A percentile compares a stretch with the other conserved stretches of the same genome.
Conservation (phyloP, 2,888 invertebrate species). For the Tachina grossa region DNA sequence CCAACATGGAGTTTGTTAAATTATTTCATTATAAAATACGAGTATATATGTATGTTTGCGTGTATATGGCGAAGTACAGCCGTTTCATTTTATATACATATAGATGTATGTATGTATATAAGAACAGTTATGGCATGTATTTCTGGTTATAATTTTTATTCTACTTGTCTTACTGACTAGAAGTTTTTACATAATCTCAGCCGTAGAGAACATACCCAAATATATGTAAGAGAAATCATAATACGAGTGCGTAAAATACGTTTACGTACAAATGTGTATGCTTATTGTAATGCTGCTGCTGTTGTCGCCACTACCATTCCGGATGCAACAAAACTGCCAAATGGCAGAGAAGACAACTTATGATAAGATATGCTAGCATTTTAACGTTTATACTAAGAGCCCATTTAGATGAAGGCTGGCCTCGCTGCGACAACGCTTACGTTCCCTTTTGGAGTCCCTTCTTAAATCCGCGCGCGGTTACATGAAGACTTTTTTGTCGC, state of each 20-base stretch:
- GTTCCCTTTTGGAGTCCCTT: too few species aligned
- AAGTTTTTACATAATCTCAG: conserved; percentile 53
- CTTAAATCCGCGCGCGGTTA: too few species aligned
- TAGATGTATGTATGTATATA: background rate
- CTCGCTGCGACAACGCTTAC: too few species aligned
- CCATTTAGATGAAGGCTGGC: too few species aligned
- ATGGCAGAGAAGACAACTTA: conserved; percentile 38
- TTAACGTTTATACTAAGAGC: conserved; percentile 26
- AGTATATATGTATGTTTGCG: background rate
- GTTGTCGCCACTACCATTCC: conserved; percentile 30
- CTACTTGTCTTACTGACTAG: conserved; percentile 21
- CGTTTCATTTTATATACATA: conserved; percentile 27
- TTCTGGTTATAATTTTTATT: conserved; percentile 17
- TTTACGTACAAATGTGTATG: conserved; percentile 1
- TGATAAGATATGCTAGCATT: conserved; percentile 40
- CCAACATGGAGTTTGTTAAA: conserved; percentile 28
- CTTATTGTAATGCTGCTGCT: background rate
- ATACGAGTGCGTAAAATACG: conserved; percentile 9
- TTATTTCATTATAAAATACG: conserved; percentile 27
- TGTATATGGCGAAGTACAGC: background rate
- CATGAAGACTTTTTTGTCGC: too few species aligned
- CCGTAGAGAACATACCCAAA: background rate
- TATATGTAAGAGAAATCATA: conserved; percentile 6
- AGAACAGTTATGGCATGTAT: conserved; percentile 14
- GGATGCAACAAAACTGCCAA: conserved; percentile 44